Evolutionary conservation across 2,888 invertebrate species (phyloP), one percentile per base, ranked within the genome.

Genomic region (Brachyptera risi): DNA sequence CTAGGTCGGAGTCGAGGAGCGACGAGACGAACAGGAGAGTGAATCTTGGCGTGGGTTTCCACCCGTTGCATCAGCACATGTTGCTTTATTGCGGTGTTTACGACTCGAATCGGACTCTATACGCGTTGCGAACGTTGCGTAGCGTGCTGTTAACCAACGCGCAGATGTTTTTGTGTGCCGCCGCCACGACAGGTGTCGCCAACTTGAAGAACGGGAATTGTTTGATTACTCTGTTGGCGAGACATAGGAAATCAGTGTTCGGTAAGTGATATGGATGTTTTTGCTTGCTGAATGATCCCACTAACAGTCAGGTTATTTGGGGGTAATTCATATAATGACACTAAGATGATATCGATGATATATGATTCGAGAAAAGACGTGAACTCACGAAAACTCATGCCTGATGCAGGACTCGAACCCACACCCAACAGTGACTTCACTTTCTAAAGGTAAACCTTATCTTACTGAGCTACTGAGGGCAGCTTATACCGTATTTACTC

Each of bases 1-100:
- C 31, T 15, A 35, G 17, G 35, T 57, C 42, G 37, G 59, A 59
- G 17, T 17, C 26, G 13, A 17, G 51, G 3, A 26, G 38, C 49
- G 21, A 35, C 19, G 21, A 35, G 5, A 56, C 59, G 35, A 35
- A 35, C 19, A 24, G 49, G 26, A 26, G 21, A 17, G 51, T 38
- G 23, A 71, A 70, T 54, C 68, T 70, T 24, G 74, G 74, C 1
- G 69, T 74, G 11, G 75, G 78, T 13, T 79, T 90, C 37, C 88
- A 89, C 72, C 86, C 87, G 24, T 83, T 90, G 61, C 92, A 93
- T 72, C 88, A 90, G 21, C 92, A 93, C 71, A 82, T 94, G 76
- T 79, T 93, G 42, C 77, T 94, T 1, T 93, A 93, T 71, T 84
- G 85, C 67, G 87, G 87, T 65, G 84, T 88, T 17, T 90, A 88